Evolutionary conservation across 2,888 invertebrate species (phyloP).

Genomic region (Spialia ferax): DNA sequence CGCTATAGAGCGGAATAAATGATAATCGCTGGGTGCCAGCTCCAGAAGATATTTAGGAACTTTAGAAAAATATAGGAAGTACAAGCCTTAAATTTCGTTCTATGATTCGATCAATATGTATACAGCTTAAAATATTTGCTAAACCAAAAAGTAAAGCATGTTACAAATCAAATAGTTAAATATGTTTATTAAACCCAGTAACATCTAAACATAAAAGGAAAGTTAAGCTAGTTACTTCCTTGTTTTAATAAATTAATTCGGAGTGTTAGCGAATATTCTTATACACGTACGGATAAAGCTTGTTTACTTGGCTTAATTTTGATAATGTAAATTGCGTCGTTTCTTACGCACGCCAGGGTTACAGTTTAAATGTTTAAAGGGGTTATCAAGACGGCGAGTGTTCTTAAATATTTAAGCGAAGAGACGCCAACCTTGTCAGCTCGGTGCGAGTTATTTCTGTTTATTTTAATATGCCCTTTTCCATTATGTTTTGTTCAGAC

Average conservation of each 20-base stretch:
- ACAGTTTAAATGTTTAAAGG: constrained; percentile 49
- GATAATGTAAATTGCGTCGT: constrained; percentile 38
- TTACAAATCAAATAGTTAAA: too few species aligned
- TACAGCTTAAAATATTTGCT: too few species aligned
- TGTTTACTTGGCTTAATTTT: constrained; percentile 31
- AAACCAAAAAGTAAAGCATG: too few species aligned
- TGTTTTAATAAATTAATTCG: background rate
- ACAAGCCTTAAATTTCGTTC: background rate
- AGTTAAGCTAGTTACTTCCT: background rate
- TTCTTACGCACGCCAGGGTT: constrained; percentile 37
- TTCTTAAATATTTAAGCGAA: constrained; percentile 46
- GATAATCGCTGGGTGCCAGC: constrained; percentile 33
- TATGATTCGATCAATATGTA: background rate
- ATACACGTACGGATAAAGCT: constrained; percentile 19
- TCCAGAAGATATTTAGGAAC: constrained; percentile 30
- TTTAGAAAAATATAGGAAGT: constrained; percentile 24
- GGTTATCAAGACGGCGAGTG: constrained; percentile 47
- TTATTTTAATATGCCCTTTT: constrained; percentile 35
- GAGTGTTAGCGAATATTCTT: constrained; percentile 6
- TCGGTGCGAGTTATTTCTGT: constrained; percentile 30
- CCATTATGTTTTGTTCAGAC: constrained; percentile 30
- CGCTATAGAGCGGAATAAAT: constrained; percentile 36
- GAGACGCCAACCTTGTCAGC: constrained; percentile 38
- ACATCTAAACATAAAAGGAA: background rate
- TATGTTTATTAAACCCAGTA: background rate